These are phyloP conservation scores for Podabrus alpinus DNA, from an alignment of 2,888 invertebrate species.

Conservation along the genomic window DNA sequence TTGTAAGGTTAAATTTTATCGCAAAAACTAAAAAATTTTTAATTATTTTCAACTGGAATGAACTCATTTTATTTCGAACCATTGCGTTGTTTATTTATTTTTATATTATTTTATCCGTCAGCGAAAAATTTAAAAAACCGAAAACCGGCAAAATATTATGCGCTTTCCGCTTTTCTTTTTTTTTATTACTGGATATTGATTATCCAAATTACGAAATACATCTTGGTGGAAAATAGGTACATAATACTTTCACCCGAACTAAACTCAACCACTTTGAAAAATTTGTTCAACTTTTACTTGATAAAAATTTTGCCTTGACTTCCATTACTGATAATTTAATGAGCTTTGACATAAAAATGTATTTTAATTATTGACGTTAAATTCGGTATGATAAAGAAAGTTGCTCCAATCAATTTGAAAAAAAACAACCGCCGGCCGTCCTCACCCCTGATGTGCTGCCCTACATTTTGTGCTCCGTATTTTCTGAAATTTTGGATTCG, in stretches of 20 bases:
- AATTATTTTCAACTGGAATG: too few relatives aligned
- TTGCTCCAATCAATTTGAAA: too few relatives aligned
- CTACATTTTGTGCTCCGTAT: too few relatives aligned
- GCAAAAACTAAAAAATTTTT: background rate
- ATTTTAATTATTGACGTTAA: background rate
- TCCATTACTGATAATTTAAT: background rate
- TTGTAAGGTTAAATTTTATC: background rate
- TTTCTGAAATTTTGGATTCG: too few relatives aligned
- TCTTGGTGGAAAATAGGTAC: background rate
- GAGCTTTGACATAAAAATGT: background rate
- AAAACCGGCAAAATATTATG: background rate
- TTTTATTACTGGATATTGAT: too few relatives aligned
- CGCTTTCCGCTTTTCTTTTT: background rate
- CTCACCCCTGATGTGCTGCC: background rate
- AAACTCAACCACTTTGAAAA: background rate
- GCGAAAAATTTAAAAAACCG: background rate
- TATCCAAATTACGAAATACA: background rate
- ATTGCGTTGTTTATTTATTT: background rate
- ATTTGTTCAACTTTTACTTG: background rate
- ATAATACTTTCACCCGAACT: background rate
- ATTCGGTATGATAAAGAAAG: background rate
- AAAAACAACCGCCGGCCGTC: too few relatives aligned
- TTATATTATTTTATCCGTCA: background rate
- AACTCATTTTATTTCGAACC: too few relatives aligned
- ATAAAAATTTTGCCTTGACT: background rate